Percentiles rank a stretch among this genome's conserved stretches.
phyloP scores from a whole-genome alignment of 2,888 invertebrate genomes.

The Drosophila rubida region DNA sequence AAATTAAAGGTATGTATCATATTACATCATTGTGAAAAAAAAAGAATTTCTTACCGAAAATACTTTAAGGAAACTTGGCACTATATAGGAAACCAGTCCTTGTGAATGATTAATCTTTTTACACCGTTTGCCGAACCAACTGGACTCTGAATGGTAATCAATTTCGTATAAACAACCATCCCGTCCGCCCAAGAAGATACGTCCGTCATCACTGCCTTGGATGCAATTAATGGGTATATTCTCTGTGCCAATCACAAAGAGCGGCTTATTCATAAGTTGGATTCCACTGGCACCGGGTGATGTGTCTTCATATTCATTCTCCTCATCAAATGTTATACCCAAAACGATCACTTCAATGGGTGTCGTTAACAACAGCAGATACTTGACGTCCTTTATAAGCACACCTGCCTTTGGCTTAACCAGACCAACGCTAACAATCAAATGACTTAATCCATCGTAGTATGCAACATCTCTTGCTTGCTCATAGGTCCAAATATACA shows the following conservation, averaged over 20 bases:
- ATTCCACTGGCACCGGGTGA: constrained; percentile 88
- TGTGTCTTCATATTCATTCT: constrained; percentile 40
- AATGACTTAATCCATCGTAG: constrained; percentile 97
- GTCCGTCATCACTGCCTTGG: constrained; percentile 91
- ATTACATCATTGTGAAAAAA: neutral
- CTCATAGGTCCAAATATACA: constrained; percentile 98
- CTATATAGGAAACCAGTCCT: constrained; percentile 93
- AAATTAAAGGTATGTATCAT: neutral
- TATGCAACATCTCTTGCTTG: constrained; percentile 97
- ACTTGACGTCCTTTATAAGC: constrained; percentile 95
- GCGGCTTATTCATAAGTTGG: constrained; percentile 96
- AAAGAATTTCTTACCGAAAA: constrained; percentile 83
- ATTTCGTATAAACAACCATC: constrained; percentile 98
- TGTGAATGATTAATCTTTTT: constrained; percentile 97
- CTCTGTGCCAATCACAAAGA: constrained; percentile 96
- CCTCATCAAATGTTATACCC: constrained; percentile 84
- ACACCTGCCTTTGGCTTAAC: constrained; percentile 95
- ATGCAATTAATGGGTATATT: constrained; percentile 93
- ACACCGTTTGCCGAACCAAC: constrained; percentile 98
- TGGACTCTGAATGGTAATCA: constrained; percentile 95
- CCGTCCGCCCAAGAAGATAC: constrained; percentile 97
- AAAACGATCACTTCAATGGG: constrained; percentile 93
- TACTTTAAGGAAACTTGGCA: constrained; percentile 95
- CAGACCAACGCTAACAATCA: constrained; percentile 96
- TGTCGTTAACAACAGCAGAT: constrained; percentile 96